Evolutionary conservation across 2,888 invertebrate species (phyloP), one percentile per base, ranked within the genome.

Genomic region (Scaptomyza parva): DNA sequence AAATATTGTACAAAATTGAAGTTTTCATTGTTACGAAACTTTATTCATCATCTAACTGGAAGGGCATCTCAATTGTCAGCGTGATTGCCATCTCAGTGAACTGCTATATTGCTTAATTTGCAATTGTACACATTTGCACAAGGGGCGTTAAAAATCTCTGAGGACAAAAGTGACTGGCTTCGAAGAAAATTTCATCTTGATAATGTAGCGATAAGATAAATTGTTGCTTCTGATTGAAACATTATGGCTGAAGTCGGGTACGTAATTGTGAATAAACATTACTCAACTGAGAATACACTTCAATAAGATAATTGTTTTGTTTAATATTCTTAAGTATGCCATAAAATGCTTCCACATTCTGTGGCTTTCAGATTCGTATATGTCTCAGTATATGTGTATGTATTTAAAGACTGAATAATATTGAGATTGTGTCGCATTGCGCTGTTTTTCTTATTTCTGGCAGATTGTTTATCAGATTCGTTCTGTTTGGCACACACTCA

Each of bases 401-500:
- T 33, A 28, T 26, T 7, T 26, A 11, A 28, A 11, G 9, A 4
- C 40, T 17, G 14, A 30, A 7, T 24, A 52, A n/a, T 14, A 17
- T 30, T 14, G 7, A 28, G 51, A 52, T 11, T 17, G 12, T 14
- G 52, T 17, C 2, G 28, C 37, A 12, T 8, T 35, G 11, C 6
- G 17, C 35, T 30, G 14, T 2, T 35, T 35, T 7, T 30, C 3
- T 26, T 8, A 9, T 47, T 30, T 4, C 2, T 28, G 52, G 14
- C 24, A 51, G 40, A 52, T 35, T 14, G 14, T 35, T 7, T 52
- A 3, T 37, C 20, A 30, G 35, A 28, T 55, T 57, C 50, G 30
- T 53, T 48, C 41, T 22, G 40, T 51, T 59, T 61, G 43, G 18
- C 70, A 86, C 90, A 17, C 70, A 86, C 90, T 88, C 90, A 95